A percentile compares a stretch with the other conserved stretches of the same genome.
These are phyloP conservation scores for Microchirus variegatus DNA, from an alignment of 2,797 vertebrate genomes.

Conservation along the genomic window DNA sequence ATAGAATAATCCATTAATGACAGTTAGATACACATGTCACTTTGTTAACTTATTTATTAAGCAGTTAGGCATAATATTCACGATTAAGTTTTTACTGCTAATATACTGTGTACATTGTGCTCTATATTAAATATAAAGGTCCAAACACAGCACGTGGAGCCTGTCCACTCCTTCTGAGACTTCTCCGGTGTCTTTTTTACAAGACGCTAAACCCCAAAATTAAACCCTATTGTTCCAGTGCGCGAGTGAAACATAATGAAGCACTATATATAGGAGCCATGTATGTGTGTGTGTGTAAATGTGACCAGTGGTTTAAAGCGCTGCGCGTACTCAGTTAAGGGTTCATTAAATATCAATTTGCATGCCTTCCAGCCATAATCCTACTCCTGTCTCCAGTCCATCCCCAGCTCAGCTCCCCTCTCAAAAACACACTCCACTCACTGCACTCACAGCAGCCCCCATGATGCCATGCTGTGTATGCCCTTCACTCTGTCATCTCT, in stretches of 20 bases:
- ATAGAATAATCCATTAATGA: too few relatives aligned
- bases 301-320: background rate
- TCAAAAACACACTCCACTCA: constrained; percentile 45
- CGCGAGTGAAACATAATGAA: background rate
- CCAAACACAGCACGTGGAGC: too few relatives aligned
- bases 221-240: background rate
- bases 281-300: background rate
- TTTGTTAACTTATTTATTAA: too few relatives aligned
- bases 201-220: background rate
- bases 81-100: too few relatives aligned
- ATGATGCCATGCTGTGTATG: constrained; percentile 66
- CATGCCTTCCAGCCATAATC: constrained; percentile 65
- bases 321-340: background rate
- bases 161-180: too few relatives aligned
- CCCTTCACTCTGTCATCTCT: constrained; percentile 77
- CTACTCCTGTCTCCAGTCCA: constrained; percentile 46
- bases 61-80: too few relatives aligned
- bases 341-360: constrained; percentile 49
- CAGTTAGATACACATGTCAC: too few relatives aligned
- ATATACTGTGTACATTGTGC: too few relatives aligned
- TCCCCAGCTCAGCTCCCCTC: constrained; percentile 40
- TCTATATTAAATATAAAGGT: too few relatives aligned
- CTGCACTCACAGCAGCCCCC: constrained; percentile 49
- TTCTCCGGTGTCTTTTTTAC: too few relatives aligned
- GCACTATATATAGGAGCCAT: background rate